Percentiles rank a stretch among this genome's conserved stretches.
phyloP scores from a whole-genome alignment of 2,888 invertebrate genomes.

The Lasioglossum lativentre region DNA sequence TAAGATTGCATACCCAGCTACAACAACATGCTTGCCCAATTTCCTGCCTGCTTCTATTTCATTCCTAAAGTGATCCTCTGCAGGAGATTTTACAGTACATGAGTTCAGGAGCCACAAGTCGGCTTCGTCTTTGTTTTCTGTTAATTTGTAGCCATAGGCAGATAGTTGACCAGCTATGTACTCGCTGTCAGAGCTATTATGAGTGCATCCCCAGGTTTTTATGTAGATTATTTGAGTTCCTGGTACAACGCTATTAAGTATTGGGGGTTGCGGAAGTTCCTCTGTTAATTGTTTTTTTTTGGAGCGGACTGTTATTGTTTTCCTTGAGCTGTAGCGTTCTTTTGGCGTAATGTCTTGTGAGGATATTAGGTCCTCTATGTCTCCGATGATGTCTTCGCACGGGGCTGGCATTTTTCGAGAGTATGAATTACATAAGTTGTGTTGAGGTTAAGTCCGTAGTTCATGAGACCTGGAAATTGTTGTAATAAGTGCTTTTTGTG shows the following conservation, averaged over 20 bases:
- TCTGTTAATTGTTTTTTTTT: constrained; percentile 79
- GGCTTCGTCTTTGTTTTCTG: constrained; percentile 92
- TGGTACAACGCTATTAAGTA: constrained; percentile 84
- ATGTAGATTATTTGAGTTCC: constrained; percentile 89
- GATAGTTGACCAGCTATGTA: constrained; percentile 99
- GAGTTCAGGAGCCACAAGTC: constrained; percentile 98
- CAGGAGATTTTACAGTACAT: constrained; percentile 99
- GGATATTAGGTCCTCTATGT: constrained; percentile 94
- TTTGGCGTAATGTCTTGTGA: constrained; percentile 92
- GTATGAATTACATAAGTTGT: neutral
- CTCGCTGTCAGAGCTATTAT: constrained; percentile 98
- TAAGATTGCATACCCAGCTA: constrained; percentile 89
- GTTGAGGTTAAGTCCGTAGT: neutral
- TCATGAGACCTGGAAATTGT: neutral
- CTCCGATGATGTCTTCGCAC: constrained; percentile 90
- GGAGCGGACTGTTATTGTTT: constrained; percentile 89
- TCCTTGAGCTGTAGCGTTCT: constrained; percentile 90
- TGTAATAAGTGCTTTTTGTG: neutral
- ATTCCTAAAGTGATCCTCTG: constrained; percentile 97
- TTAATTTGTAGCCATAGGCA: constrained; percentile 94
- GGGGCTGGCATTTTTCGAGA: constrained; percentile 85
- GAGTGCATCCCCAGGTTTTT: constrained; percentile 99
- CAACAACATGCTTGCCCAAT: constrained; percentile 93
- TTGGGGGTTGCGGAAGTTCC: constrained; percentile 66
- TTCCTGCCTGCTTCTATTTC: constrained; percentile 91